These are phyloP conservation scores for Tamandua tetradactyla DNA, from an alignment of 2,797 vertebrate species.

Conservation along the genomic window DNA sequence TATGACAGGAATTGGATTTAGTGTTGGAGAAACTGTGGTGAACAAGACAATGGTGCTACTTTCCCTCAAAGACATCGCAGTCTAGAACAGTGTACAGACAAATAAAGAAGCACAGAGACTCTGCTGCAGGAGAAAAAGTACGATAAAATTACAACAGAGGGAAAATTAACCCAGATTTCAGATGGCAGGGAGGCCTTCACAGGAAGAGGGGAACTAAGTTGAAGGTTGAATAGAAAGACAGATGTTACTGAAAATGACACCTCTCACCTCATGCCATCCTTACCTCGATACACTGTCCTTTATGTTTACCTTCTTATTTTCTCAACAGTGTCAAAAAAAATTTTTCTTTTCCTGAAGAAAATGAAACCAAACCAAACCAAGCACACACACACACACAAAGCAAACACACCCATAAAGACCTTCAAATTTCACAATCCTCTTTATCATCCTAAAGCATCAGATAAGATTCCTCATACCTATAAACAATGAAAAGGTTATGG, in stretches of 20 bases:
- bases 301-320: background rate
- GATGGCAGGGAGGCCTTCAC: background rate
- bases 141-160: background rate
- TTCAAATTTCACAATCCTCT: background rate
- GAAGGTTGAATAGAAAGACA: background rate
- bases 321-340: background rate
- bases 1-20: background rate
- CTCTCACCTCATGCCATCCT: background rate
- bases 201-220: background rate
- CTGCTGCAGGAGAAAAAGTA: background rate
- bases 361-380: background rate
- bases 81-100: background rate
- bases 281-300: background rate
- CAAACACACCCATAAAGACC: background rate
- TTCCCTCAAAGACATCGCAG: background rate
- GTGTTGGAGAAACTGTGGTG: background rate
- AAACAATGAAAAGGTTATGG: background rate
- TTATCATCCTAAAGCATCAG: background rate
- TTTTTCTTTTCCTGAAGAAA: background rate
- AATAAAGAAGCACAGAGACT: background rate
- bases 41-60: background rate
- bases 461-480: background rate
- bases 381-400: background rate
- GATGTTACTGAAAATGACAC: background rate
- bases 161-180: background rate